Percentiles rank a stretch among this genome's conserved stretches.
phyloP scores from a whole-genome alignment of 2,113 vertebrate genomes.

The Brienomyrus brachyistius region DNA sequence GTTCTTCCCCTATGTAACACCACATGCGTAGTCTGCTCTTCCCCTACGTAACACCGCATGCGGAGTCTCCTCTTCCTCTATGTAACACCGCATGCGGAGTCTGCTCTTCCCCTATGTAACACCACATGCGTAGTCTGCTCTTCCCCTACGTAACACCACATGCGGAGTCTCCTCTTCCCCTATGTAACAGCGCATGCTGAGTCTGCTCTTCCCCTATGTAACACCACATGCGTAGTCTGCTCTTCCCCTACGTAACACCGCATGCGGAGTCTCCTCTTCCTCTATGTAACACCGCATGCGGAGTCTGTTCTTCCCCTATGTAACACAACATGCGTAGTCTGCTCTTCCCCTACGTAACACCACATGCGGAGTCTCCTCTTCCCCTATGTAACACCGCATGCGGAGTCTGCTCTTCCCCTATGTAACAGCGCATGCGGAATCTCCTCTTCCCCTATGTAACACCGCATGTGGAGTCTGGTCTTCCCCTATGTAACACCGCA shows the following conservation, averaged over 20 bases:
- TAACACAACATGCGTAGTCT: neutral
- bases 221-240: neutral
- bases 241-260: neutral
- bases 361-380: neutral
- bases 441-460: too few species aligned
- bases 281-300: neutral
- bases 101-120: too few species aligned
- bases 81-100: neutral
- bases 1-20: neutral
- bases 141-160: too few species aligned
- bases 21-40: neutral
- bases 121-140: too few species aligned
- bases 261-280: too few species aligned
- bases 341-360: neutral
- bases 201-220: neutral
- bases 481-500: too few species aligned
- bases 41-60: neutral
- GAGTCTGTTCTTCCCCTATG: neutral
- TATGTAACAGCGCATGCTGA: too few species aligned
- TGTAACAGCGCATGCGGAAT: too few species aligned
- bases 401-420: neutral
- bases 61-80: neutral
- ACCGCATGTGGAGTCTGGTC: too few species aligned
- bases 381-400: neutral
- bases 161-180: too few species aligned